Evolutionary conservation across 1,140 invertebrate genomes (phyloP), one percentile per base, ranked within the genome.

Genomic region (Heliconius himera): DNA sequence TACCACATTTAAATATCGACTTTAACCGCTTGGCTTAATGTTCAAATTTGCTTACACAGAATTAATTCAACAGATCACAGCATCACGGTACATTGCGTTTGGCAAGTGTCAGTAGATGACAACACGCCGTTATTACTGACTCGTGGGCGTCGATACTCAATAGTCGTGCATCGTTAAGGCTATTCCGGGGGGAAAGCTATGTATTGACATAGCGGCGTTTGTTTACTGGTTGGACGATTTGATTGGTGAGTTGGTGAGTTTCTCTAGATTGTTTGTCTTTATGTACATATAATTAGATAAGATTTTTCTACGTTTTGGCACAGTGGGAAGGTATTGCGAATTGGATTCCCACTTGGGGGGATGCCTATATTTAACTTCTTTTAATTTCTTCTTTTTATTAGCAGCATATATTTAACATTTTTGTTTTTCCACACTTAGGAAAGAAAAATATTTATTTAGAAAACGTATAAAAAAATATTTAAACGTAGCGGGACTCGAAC

Each of bases 71-170:
- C 72, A 75, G 54, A 76, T 75, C 56, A 80, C 74, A 76, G 73
- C 51, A 60, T 80, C 74, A 76, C 70, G 56, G 73, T 76, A 74
- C 74, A 80, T 80, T 80, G 74, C 78, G 75, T 74, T 71, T 73
- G 78, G 78, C 74, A 76, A 75, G 73, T 75, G 74, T 76, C 66
- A 60, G 46, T 80, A 74, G 29, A 51, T 73, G 71, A 78, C 76
- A 78, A 78, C 71, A 78, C 22, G 76, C 70, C 49, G 76, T 78
- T 78, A 78, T 73, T 78, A 73, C 76, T 73, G 51, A 16, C 60
- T n/a, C 60, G 60, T 66, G 60, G 60, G 26, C 60, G 54, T 56
- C 54, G 26, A 66, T 66, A 66, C 60, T 66, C 60, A n/a, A 66
- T 29, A 66, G 3, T 29, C 60, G 13, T 66, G 60, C 26, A 66